Base-by-base conservation (phyloP, 2,113 vertebrate genomes). In the Spea multiplicata region DNA sequence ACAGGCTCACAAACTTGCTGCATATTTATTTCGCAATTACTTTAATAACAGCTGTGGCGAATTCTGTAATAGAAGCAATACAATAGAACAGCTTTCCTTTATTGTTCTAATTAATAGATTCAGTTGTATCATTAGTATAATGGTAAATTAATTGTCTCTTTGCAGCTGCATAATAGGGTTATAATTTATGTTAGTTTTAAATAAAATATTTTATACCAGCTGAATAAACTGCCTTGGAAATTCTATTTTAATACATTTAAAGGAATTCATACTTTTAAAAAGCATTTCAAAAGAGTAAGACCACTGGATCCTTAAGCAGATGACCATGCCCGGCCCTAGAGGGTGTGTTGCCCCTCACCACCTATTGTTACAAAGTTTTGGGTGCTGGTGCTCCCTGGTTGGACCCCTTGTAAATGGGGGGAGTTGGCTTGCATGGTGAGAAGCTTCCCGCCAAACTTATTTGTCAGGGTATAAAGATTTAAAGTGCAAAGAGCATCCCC, bases 41-140 rank as follows among this genome's bases (percentile, higher is more conserved):
- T 44, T 66, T 66, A 44, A 66, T 66, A 66, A 68, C 47, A 68
- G 44, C 66, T 48, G 46, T 46, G 44, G 45, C n/a, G 9, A 68
- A 47, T 47, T 10, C 66, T 68, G 44, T 47, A 68, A 47, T 68
- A 68, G 6, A 65, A 30, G 4, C 16, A 65, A 44, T 30, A 65
- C 66, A 68, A 68, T 68, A 47, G 44, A 47, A 44, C 66, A 7
- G 66, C 13, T 47, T 59, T 68, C 8, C 46, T 47, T 68, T 46
- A 68, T 68, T 68, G 66, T 46, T 12, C 6, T 48, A 68, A 68
- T 68, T 68, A 68, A 68, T 68, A 47, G 66, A 68, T 68, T 48
- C 10, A 48, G 47, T 68, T 12, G 66, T 68, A 68, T 68, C 66
- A 68, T 68, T 68, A 48, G 10, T 47, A 7, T 45, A 46, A 68